Base-by-base conservation (phyloP, 2,888 invertebrate genomes). In the Cotesia congregata region DNA sequence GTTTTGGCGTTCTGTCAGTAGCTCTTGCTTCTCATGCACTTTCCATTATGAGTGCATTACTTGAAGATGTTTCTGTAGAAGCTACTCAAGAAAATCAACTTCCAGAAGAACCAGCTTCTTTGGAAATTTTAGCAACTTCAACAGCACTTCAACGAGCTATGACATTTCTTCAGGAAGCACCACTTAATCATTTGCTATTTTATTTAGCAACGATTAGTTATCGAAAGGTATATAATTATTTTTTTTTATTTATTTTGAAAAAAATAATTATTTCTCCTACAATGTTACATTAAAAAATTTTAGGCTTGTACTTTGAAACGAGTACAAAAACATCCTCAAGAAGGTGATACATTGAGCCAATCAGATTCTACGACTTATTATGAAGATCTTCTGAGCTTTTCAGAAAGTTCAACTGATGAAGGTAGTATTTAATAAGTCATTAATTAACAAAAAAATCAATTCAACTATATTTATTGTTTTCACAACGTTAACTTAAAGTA, bases 341-440 rank as follows among this genome's bases (percentile, higher is more conserved):
- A 95, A 87, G 96, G 95, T 67, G 97, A 97, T 87, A 95, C 95
- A 69, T 93, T 94, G 78, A 95, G 94, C 87, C 94, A 94, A 81
- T 97, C 97, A 4, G 98, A 97, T 90, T 97, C 97, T 7, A 97
- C 97, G 69, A 97, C 97, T n/a, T 98, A 97, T 90, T 97, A 97
- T 90, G 97, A 97, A 90, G 97, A 98, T 90, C 95, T 97, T 90
- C 93, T 95, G 76, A 95, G 97, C 85, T 96, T 96, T 88, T 96
- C 97, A 0, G 97, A 97, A 87, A 96, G 96, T 72, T 95, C 96
- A 77, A 95, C 95, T 64, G 96, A 96, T 87, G 97, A 97, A 90
- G 96, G 96, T 93, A 90, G 64, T 15, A 73, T 30, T 41, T 88
- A 85, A 78, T 4, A 50, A 50, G 12, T 50, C 65, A 67, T 75